phyloP scores from a whole-genome alignment of 2,888 invertebrate genomes.

The Sipha maydis region DNA sequence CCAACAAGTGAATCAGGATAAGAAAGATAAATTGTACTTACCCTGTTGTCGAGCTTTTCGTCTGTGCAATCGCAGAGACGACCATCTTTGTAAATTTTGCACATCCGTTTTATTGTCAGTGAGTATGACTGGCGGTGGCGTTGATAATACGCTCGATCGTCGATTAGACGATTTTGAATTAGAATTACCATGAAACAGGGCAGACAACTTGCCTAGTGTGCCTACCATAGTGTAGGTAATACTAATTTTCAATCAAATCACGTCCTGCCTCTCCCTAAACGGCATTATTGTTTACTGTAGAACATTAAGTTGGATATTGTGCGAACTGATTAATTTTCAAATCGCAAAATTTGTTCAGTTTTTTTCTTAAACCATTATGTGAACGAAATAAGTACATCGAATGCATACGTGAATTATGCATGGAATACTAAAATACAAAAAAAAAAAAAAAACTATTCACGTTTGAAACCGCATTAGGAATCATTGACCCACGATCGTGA shows the following conservation, averaged over 20 bases:
- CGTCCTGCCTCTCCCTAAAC: constrained; percentile 31
- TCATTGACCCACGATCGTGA: constrained; percentile 60
- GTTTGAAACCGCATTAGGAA: constrained; percentile 56
- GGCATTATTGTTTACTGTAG: background rate
- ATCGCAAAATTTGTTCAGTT: background rate
- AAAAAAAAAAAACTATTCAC: constrained; percentile 10
- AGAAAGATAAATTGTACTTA: constrained; percentile 13
- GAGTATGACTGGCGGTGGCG: constrained; percentile 27
- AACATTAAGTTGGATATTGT: background rate
- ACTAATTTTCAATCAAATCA: constrained; percentile 32
- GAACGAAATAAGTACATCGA: constrained; percentile 16
- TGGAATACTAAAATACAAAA: constrained; percentile 48
- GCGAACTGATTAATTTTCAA: constrained; percentile 33
- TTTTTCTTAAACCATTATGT: constrained; percentile 13
- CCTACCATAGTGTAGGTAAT: constrained; percentile 69
- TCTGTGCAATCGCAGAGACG: constrained; percentile 54
- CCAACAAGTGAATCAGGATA: background rate
- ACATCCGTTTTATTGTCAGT: constrained; percentile 23
- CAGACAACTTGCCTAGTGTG: constrained; percentile 69
- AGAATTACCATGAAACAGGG: constrained; percentile 48
- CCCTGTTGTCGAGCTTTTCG: constrained; percentile 56
- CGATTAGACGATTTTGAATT: constrained; percentile 42
- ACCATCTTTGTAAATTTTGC: constrained; percentile 54
- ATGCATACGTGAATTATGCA: constrained; percentile 24
- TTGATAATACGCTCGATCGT: constrained; percentile 43